Evolutionary conservation across 2,797 vertebrate genomes (phyloP), one percentile per base, ranked within the genome.

Genomic region (Catharus ustulatus): DNA sequence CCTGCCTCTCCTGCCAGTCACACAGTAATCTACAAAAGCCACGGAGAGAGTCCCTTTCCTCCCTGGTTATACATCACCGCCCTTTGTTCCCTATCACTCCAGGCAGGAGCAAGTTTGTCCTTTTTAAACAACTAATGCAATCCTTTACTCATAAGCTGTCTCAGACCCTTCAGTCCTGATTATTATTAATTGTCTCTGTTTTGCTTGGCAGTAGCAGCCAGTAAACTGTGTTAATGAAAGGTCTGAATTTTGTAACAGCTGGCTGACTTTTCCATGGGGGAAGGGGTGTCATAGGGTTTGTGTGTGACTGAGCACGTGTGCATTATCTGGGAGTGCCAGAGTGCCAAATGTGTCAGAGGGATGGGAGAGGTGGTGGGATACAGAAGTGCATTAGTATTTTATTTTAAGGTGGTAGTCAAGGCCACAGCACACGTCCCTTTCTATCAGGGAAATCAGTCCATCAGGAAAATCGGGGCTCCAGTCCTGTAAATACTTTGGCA

Each of bases 71-170:
- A 63, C 89, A 87, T 94, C 93, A 66, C 69, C 2, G 1, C 68
- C 78, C 87, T 96, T 97, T 96, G 94, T 96, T 97, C 95, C 74
- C 69, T 72, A 75, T 83, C 90, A 83, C 80, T 95, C 69, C 89
- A 61, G 69, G 71, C 96, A 92, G 91, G 82, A 93, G 69, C 7
- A 18, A 64, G 36, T 89, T 94, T 93, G 88, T 92, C 83, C 84
- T 80, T 95, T 95, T 79, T 94, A 86, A 96, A 94, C 43, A 89
- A 30, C 75, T 85, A 52, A 57, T 91, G 40, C 71, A 84, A 38
- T 89, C 77, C 73, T 92, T 89, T 95, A 77, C 92, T 95, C 82
- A 52, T 91, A 93, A 93, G 54, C 75, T 74, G 40, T 54, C 90
- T 94, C 71, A 48, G 64, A 43, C 75, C 46, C 66, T 93, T 93